A percentile compares a stretch with the other conserved stretches of the same genome.
Evolutionary conservation across 2,888 invertebrate species (phyloP).

Genomic region (Trissolcus japonicus): DNA sequence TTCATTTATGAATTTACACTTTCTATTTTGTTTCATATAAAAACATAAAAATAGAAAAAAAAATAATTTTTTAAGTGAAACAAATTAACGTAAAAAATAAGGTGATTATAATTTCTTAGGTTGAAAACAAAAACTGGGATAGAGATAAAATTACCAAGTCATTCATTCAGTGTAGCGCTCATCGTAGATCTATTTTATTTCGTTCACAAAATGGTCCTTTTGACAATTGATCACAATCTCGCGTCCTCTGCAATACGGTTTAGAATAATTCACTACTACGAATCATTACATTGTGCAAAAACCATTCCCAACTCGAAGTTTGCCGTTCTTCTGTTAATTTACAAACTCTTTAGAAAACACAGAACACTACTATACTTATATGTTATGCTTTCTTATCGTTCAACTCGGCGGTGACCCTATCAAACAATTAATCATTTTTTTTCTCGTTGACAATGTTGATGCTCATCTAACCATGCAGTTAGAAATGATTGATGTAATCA

Average conservation of each 20-base stretch:
- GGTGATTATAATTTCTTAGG: no score
- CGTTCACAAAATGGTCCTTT: conserved; percentile 18
- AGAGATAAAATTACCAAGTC: conserved; percentile 1
- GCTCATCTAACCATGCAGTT: no score
- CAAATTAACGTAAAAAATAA: no score
- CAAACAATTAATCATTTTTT: conserved; percentile 2
- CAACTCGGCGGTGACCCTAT: background rate
- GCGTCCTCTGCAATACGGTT: conserved; percentile 11
- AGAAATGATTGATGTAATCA: no score
- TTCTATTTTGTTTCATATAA: no score
- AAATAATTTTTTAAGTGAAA: no score
- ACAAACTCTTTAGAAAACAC: no score
- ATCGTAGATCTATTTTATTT: conserved; percentile 1
- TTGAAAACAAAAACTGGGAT: background rate
- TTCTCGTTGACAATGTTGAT: background rate
- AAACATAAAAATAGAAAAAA: no score
- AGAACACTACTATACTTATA: no score
- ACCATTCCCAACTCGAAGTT: background rate
- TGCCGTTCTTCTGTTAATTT: no score
- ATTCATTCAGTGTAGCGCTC: background rate
- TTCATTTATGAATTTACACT: no score
- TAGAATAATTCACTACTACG: conserved; percentile 11
- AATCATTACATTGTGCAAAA: conserved; percentile 17
- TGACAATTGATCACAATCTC: conserved; percentile 29
- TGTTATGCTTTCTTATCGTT: conserved; percentile 1